Evolutionary conservation across 2,888 invertebrate species (phyloP), one percentile per base, ranked within the genome.

Genomic region (Cosmorhoe ocellata): DNA sequence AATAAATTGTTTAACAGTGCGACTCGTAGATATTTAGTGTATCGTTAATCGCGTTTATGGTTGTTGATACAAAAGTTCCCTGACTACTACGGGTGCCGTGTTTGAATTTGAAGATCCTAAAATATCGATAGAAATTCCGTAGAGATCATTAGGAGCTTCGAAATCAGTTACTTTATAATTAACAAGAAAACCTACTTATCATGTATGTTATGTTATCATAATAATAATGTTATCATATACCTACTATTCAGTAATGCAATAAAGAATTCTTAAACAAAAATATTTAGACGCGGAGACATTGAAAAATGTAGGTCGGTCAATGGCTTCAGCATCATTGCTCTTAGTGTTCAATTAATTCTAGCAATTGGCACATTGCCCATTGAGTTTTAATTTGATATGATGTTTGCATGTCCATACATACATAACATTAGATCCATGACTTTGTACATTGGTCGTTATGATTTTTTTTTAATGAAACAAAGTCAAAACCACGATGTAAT

Each of bases 291-390:
- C 41, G 34, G 44, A 51, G 41, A 54, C 58, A 58, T 58, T 58
- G 56, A 61, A 62, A 66, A 57, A 65, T 61, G 50, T 66, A 61
- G 66, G 63, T 63, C 69, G 74, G 74, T 76, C 76, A 69, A 64
- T 72, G 74, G 59, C 81, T 69, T 64, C 61, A 45, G 47, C 52
- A 65, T 61, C 39, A 64, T 61, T 54, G 40, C 58, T 67, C 57
- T 63, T 58, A 63, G 57, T 56, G 45, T 65, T 59, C 60, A 63
- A 74, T 77, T 76, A 76, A 76, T 77, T 74, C 67, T 66, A 54
- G 58, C 64, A 64, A 71, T 76, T 83, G 81, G 78, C 76, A 66
- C 58, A 18, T 27, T 66, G 79, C 84, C 83, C 77, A 71, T 70
- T 66, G 61, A 61, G 63, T 69, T 66, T 62, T 67, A 67, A 80